Evolutionary conservation across 2,888 invertebrate genomes (phyloP).

Genomic region (Trachelus tabidus): DNA sequence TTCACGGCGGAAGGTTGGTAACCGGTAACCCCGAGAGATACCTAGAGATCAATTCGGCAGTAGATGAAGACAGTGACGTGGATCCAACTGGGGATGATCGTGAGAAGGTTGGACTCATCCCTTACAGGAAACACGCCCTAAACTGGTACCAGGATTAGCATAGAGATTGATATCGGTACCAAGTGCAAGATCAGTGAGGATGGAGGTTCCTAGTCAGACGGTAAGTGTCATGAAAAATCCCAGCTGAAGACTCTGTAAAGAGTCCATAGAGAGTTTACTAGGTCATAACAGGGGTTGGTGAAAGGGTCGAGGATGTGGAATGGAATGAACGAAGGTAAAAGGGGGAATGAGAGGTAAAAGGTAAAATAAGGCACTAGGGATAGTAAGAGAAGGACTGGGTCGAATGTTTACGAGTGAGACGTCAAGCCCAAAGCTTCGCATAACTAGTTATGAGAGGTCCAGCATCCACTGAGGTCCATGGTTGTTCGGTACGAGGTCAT

Average conservation of each 20-base stretch:
- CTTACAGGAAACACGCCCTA: conserved; percentile 43
- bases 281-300: neutral
- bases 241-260: neutral
- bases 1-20: neutral
- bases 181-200: neutral
- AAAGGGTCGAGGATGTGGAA: conserved; percentile 5
- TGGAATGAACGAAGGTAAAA: conserved; percentile 1
- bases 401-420: conserved; percentile 8
- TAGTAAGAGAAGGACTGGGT: neutral
- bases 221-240: neutral
- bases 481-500: neutral
- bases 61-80: neutral
- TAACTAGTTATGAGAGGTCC: neutral
- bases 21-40: neutral
- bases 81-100: neutral
- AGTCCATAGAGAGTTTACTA: neutral
- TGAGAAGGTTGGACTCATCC: neutral
- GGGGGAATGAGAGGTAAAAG: conserved; percentile 11
- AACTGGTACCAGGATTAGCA: conserved; percentile 55
- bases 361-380: neutral
- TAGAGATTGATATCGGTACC: conserved; percentile 43
- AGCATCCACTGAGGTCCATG: neutral
- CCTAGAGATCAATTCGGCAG: neutral
- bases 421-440: neutral
- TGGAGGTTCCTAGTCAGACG: neutral